Conservation (phyloP, 2,797 vertebrate genomes). For the Sciaenops ocellatus region DNA sequence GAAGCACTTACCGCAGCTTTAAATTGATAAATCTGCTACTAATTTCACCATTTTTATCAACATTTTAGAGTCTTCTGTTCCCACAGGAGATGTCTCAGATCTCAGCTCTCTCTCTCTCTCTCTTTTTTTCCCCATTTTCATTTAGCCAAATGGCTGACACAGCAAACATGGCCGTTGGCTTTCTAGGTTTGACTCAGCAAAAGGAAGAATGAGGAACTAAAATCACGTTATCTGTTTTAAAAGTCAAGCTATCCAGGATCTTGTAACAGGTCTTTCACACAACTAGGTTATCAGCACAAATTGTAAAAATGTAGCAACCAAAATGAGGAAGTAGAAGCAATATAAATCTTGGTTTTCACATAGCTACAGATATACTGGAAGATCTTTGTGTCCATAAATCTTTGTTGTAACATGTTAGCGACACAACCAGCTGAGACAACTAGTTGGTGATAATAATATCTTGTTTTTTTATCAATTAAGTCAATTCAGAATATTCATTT, state of each 20-base stretch:
- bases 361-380: background rate
- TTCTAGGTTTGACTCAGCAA: background rate
- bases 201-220: background rate
- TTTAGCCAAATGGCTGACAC: background rate
- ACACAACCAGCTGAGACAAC: background rate
- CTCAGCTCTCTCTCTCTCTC: no score
- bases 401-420: no score
- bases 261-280: background rate
- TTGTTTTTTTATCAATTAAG: no score
- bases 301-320: constrained; percentile 2
- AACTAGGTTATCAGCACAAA: background rate
- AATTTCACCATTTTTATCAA: no score
- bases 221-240: background rate
- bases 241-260: background rate
- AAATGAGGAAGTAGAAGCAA: constrained; percentile 14
- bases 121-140: background rate
- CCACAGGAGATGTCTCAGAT: no score
- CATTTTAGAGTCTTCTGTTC: background rate
- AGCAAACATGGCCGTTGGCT: background rate
- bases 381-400: no score
- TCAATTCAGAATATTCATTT: no score
- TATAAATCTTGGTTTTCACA: background rate
- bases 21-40: no score
- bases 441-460: no score
- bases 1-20: no score